These are phyloP conservation scores for Drosophila neocordata DNA, from an alignment of 1,140 invertebrate species.

Conservation along the genomic window DNA sequence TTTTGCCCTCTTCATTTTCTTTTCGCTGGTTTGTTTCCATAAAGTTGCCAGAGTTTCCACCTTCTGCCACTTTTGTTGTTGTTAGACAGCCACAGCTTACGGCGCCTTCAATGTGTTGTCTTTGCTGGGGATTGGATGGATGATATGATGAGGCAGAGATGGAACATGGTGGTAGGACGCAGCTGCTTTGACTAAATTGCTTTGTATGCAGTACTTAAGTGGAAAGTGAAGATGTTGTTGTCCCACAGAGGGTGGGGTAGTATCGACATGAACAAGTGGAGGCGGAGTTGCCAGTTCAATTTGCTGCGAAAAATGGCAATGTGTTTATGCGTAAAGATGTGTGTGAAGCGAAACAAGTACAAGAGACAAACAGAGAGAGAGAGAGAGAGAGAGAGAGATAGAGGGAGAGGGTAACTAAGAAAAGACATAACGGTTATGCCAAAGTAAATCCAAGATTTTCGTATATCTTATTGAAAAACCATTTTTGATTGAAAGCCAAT, in stretches of 20 bases:
- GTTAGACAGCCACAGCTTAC: constrained; percentile 45
- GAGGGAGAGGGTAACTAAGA: background rate
- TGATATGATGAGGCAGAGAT: constrained; percentile 45
- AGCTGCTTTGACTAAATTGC: constrained; percentile 70
- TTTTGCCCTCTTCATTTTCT: constrained; percentile 19
- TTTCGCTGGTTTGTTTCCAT: background rate
- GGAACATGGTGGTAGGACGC: constrained; percentile 58
- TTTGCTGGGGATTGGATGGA: constrained; percentile 45
- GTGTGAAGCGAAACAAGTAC: constrained; percentile 31
- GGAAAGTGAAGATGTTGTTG: constrained; percentile 29
- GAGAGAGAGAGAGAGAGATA: background rate
- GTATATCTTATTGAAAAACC: background rate
- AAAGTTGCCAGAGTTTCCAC: constrained; percentile 31
- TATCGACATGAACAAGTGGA: background rate
- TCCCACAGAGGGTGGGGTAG: background rate
- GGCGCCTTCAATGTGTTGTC: constrained; percentile 53
- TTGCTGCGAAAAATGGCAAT: constrained; percentile 68
- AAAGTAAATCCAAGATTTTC: background rate
- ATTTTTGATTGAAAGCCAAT: constrained; percentile 6
- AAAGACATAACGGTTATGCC: background rate
- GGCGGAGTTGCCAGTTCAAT: constrained; percentile 55
- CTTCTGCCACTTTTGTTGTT: constrained; percentile 1
- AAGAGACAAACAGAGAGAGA: background rate
- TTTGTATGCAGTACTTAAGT: constrained; percentile 58
- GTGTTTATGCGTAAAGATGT: constrained; percentile 78